A percentile compares a stretch with the other conserved stretches of the same genome.
Evolutionary conservation across 2,113 vertebrate species (phyloP).

Genomic region (Aleadryas rufinucha): DNA sequence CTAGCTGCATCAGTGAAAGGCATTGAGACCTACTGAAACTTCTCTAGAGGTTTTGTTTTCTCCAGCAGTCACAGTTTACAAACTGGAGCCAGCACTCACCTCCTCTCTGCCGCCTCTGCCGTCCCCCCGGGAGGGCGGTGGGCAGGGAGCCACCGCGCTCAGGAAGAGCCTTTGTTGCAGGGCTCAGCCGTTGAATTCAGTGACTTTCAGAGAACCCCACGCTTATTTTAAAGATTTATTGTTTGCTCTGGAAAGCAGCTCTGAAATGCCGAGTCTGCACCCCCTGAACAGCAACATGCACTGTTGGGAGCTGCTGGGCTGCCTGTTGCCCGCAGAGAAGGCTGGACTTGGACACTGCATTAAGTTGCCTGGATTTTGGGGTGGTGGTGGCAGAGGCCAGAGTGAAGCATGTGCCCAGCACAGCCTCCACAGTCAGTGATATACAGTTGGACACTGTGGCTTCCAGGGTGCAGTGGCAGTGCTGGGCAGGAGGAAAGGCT

Average conservation of each 20-base stretch:
- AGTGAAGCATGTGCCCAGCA: not conserved
- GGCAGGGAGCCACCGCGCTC: conserved; percentile 62
- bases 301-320: accelerated
- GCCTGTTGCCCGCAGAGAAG: accelerated
- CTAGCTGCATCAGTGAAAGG: accelerated
- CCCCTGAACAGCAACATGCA: accelerated
- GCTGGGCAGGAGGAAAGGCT: not conserved
- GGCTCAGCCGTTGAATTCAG: conserved; percentile 38
- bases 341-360: not conserved
- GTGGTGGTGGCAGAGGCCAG: not conserved
- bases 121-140: conserved; percentile 2
- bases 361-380: not conserved
- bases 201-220: conserved; percentile 35
- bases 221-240: conserved; percentile 19
- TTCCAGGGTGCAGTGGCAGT: not conserved
- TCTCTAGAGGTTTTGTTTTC: conserved; percentile 16
- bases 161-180: conserved; percentile 69
- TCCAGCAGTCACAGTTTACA: conserved; percentile 32
- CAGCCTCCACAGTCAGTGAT: accelerated
- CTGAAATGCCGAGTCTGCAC: not conserved
- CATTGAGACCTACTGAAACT: not conserved
- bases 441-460: not conserved
- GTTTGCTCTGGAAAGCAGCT: conserved; percentile 36
- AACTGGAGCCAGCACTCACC: conserved; percentile 31
- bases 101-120: conserved; percentile 30